A percentile compares a stretch with the other conserved stretches of the same genome.
Evolutionary conservation across 2,113 vertebrate species (phyloP).

Genomic region (Miniopterus natalensis): DNA sequence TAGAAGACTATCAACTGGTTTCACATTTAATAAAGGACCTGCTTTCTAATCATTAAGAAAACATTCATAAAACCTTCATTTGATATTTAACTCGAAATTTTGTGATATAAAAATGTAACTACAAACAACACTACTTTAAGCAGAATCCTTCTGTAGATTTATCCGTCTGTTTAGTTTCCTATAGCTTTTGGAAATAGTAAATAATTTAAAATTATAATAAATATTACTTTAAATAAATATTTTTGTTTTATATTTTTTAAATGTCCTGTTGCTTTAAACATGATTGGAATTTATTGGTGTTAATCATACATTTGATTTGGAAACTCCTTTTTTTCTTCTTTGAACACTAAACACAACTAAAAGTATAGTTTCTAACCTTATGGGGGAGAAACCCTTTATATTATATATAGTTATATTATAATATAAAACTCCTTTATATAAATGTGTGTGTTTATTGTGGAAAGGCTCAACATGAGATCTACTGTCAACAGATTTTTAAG

Average conservation of each 20-base stretch:
- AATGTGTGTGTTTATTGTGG: neutral
- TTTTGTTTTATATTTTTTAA: neutral
- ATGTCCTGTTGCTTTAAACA: neutral
- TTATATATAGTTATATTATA: neutral
- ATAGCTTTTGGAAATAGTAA: neutral
- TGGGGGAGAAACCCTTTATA: neutral
- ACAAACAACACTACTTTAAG: neutral
- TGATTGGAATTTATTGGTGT: neutral
- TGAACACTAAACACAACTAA: neutral
- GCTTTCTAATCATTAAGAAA: neutral
- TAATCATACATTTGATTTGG: neutral
- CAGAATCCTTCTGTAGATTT: neutral
- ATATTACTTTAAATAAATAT: neutral
- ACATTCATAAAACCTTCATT: neutral
- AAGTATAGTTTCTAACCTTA: neutral
- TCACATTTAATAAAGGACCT: neutral
- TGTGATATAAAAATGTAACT: neutral
- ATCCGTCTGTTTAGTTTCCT: neutral
- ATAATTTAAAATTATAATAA: constrained; percentile 17
- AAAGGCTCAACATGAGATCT: neutral
- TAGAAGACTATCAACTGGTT: neutral
- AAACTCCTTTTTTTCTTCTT: neutral
- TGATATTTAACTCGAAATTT: neutral
- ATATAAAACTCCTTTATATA: neutral
- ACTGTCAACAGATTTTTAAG: neutral